Base-by-base conservation (phyloP, 2,113 vertebrate genomes). In the Cavia aperea region DNA sequence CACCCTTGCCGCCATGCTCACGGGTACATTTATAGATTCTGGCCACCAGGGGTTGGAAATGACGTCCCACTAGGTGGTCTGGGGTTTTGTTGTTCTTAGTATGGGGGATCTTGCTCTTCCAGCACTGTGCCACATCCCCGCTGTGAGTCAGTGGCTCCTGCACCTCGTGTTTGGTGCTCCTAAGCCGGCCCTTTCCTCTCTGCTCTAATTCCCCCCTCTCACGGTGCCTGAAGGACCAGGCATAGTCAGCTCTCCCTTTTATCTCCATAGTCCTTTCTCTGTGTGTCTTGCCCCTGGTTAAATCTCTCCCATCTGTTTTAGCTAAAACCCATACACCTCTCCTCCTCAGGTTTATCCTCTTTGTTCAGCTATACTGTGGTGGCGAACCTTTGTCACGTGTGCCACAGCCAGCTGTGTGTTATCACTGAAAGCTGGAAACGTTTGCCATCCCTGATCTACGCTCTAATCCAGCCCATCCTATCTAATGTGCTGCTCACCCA, bases 1-100 rank as follows among this genome's bases (percentile, higher is more conserved):
- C 93, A 99, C 98, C 81, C 97, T 99, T 7, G 98, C 98, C 0
- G 98, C 98, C 94, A 99, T 99, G 98, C 98, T 99, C 85, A 98
- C 98, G 11, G 98, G 98, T 98, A 96, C 43, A 93, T 18, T 29
- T 33, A 56, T 8, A 78, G 60, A 8, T 68, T 83, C 36, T n/a
- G 29, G 33, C 70, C 31, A 8, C 60, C 21, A 4, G 39, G 16
- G 51, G 63, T 70, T 49, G 54, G 63, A 36, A 62, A 79, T 36
- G 5, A 77, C 23, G 9, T 13, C 68, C 49, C n/a, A n/a, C 29
- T 14, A 4, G 60, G 39, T 51, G n/a, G 33, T 56, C 7, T 26
- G 6, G 56, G 5, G 31, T 51, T 62, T 33, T 65, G 63, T 84
- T 66, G 36, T 65, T 14, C n/a, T 36, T 24, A 51, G 46, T n/a